These are phyloP conservation scores for Tadarida brasiliensis DNA, from an alignment of 2,797 vertebrate species.

Conservation along the genomic window DNA sequence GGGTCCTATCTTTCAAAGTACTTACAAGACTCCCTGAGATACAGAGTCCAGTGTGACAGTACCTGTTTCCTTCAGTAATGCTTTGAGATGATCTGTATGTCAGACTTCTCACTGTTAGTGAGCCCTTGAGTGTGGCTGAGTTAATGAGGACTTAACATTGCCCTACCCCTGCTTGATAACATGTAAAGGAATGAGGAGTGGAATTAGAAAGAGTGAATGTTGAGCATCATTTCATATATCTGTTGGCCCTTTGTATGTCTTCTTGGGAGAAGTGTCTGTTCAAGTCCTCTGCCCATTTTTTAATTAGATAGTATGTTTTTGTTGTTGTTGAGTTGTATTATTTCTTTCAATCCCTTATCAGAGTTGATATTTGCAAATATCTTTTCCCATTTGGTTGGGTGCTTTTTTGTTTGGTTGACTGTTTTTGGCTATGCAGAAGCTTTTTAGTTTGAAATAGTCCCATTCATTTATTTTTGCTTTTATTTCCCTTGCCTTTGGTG, in stretches of 20 bases:
- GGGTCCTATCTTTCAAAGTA: slow-evolving; percentile 58
- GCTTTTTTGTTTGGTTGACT: background rate
- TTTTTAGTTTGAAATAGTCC: background rate
- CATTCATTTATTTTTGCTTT: background rate
- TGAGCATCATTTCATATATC: background rate
- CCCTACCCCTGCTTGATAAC: background rate
- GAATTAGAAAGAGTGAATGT: background rate
- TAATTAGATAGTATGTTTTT: background rate
- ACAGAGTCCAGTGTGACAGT: background rate
- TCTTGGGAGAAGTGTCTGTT: background rate
- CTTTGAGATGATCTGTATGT: background rate
- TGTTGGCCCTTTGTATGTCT: background rate
- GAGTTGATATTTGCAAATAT: background rate
- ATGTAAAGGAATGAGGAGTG: background rate
- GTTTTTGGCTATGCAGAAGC: background rate
- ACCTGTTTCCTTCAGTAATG: slow-evolving; percentile 1
- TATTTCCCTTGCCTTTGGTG: background rate
- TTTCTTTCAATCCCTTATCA: background rate
- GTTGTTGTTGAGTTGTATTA: background rate
- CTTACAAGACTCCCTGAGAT: slow-evolving; percentile 20
- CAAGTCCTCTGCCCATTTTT: background rate
- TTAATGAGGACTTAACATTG: background rate
- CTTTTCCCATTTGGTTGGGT: background rate
- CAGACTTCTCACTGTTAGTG: background rate
- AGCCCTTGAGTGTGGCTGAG: background rate